Base-by-base conservation (phyloP, 2,888 invertebrate genomes). In the Drosophila parthenogenetica region DNA sequence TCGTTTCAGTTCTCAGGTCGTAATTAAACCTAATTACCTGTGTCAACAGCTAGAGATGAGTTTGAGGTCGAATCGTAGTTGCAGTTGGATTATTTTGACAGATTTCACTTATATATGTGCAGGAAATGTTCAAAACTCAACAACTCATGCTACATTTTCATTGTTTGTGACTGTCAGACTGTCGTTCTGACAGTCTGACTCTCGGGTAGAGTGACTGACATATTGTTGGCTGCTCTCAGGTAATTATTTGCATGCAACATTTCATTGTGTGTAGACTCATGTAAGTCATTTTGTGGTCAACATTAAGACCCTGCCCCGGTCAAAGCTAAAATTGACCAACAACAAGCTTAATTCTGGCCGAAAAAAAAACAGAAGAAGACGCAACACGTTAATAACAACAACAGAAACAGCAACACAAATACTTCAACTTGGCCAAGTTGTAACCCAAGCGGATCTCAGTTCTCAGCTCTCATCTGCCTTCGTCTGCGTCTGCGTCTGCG, bases 221-320 rank as follows among this genome's bases (percentile, higher is more conserved):
- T 53, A 69, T 60, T 58, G 48, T 60, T 60, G 49, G 65, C 69
- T 69, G 63, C 66, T 62, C 64, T 88, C 63, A 57, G 74, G 88
- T 80, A 90, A 90, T 90, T 90, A 89, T 89, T 82, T 80, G 82
- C 90, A 90, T 90, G 90, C 90, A 89, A 90, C 77, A 42, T 53
- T 49, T 35, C 13, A 13, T 35, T 35, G 40, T 42, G 54, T 13
- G 35, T 11, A 43, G 32, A 40, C 32, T 71, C 74, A 59, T 70
- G 77, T 77, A 74, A 69, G 63, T 66, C 76, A 76, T 68, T 71
- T 73, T 87, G 84, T 81, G 89, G 84, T 88, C 89, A 83, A 55
- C 78, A 81, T 72, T 57, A 66, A 65, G 87, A 75, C 69, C 77
- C 67, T 74, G 71, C 64, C 69, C 67, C 73, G 68, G 67, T 69